These are phyloP conservation scores for Saccopteryx leptura DNA, from an alignment of 2,113 vertebrate species.

Conservation along the genomic window DNA sequence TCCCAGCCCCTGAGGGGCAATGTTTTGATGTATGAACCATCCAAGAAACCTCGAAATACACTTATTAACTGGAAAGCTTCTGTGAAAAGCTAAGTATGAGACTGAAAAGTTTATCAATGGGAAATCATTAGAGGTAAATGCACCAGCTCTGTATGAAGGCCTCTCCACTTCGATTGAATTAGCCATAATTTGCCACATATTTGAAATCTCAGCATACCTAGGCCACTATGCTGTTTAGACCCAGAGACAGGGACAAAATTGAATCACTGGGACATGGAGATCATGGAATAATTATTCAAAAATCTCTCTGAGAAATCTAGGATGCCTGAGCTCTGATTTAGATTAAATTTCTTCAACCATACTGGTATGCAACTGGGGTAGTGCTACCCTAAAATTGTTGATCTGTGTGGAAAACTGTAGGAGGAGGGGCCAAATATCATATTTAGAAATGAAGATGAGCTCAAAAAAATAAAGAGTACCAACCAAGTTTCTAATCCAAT, in stretches of 20 bases:
- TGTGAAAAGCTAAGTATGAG: neutral
- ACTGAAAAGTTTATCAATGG: neutral
- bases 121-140: neutral
- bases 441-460: neutral
- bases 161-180: neutral
- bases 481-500: neutral
- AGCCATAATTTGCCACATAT: neutral
- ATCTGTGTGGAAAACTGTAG: neutral
- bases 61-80: neutral
- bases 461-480: neutral
- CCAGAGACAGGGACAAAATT: neutral
- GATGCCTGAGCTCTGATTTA: neutral
- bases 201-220: neutral
- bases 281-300: neutral
- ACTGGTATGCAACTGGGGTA: rapidly evolving
- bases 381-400: neutral
- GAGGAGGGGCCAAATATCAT: neutral
- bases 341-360: neutral
- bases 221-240: neutral
- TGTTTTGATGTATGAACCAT: neutral
- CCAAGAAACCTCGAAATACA: neutral
- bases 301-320: neutral
- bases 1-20: neutral
- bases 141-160: neutral
- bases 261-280: neutral